Base-by-base conservation (phyloP, 2,888 invertebrate genomes). In the Callosobruchus maculatus region DNA sequence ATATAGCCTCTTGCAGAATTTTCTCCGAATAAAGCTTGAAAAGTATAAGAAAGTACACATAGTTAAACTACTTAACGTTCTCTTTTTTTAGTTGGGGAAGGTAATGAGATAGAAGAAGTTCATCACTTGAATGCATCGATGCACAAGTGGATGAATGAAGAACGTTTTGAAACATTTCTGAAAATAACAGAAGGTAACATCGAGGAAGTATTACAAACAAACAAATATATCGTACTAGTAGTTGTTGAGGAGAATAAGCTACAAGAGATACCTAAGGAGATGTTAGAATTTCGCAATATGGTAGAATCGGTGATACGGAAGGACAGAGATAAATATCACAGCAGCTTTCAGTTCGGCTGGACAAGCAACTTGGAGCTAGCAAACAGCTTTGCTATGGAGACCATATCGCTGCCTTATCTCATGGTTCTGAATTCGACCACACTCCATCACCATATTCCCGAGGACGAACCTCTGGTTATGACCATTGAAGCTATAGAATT, bases 281-380 rank as follows among this genome's bases (percentile, higher is more conserved):
- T 95, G 90, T 85, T 92, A 78, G 94, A 95, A 84, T 87, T 87
- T 78, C 91, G 93, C 81, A 93, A 95, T 84, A 94, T 96, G 93
- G 91, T 97, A 7, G 94, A 96, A 86, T 91, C 92, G 66, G 90
- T 97, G 74, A 88, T 87, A 73, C 81, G 80, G 13, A 91, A 90
- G 78, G 91, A 94, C 84, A 91, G 95, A 75, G 91, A 93, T 67
- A 93, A 93, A 78, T 95, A 95, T 81, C 96, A 96, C 83, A 90
- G 91, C 86, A 87, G 90, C 80, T 96, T 87, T 74, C 98, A 98
- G 87, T 99, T 99, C 88, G 97, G 97, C 67, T 99, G 98, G 98
- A 92, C 97, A 86, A 96, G 95, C 0, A 94, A 92, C 78, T 93
- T 95, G 2, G 96, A 97, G 73, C 89, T 98, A 78, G 97, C 96